Conservation (phyloP, 1,140 invertebrate genomes). For the Lepidotrigona ventralis region DNA sequence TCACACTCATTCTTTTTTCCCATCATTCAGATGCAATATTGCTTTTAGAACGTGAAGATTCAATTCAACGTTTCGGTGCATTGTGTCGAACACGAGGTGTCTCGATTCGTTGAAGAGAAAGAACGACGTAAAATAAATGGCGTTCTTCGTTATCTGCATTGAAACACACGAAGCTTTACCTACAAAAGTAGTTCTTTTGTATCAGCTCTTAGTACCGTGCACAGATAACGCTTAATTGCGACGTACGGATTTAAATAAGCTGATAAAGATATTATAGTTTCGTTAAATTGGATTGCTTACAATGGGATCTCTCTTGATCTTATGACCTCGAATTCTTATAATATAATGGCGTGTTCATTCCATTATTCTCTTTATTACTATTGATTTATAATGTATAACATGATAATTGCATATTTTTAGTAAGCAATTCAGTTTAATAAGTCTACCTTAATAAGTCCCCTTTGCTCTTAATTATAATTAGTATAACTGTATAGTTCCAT, state of each 20-base stretch:
- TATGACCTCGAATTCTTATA: neutral
- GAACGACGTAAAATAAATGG: constrained; percentile 14
- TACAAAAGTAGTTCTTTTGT: neutral
- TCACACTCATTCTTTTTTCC: neutral
- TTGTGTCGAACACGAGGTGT: neutral
- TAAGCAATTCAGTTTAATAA: neutral
- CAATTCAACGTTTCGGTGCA: constrained; percentile 3
- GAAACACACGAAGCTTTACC: neutral
- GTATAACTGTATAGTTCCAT: neutral
- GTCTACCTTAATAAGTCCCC: neutral
- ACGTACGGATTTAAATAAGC: neutral
- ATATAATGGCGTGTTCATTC: neutral
- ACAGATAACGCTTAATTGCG: constrained; percentile 11
- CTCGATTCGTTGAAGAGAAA: constrained; percentile 2
- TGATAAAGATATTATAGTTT: neutral
- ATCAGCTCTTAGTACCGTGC: neutral
- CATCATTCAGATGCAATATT: too few species aligned
- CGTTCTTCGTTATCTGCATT: constrained; percentile 6
- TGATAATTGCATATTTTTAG: neutral
- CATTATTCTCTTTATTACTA: neutral
- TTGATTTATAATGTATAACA: neutral
- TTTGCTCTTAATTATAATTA: neutral
- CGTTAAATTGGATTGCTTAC: neutral
- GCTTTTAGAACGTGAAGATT: constrained; percentile 21
- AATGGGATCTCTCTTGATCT: neutral